Conservation (phyloP, 2,888 invertebrate genomes). For the Cephus pulcher region DNA sequence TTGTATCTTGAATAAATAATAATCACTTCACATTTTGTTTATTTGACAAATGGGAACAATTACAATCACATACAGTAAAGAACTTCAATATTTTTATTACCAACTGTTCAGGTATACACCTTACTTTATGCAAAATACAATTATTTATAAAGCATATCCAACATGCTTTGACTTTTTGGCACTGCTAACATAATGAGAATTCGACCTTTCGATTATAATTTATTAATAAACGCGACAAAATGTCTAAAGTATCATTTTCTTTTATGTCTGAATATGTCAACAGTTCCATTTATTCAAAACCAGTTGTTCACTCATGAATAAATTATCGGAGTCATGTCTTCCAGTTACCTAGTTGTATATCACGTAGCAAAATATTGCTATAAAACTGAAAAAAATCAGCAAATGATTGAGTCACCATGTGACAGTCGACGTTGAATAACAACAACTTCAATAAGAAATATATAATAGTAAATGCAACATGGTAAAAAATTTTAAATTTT, state of each 20-base stretch:
- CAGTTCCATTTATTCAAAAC: not conserved
- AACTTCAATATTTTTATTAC: not conserved
- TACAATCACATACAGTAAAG: not conserved
- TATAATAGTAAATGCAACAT: conserved; percentile 14
- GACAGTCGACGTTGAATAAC: conserved; percentile 2
- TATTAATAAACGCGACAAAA: not conserved
- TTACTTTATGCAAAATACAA: not conserved
- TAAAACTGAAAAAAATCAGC: conserved; percentile 8
- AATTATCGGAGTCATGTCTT: not conserved
- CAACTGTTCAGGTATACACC: not conserved
- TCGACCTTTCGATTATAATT: not conserved
- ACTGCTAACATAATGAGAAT: not conserved
- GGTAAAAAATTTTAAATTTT: not conserved
- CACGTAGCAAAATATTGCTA: conserved; percentile 25
- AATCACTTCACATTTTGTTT: not conserved
- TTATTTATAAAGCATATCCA: not conserved
- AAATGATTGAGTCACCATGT: not conserved
- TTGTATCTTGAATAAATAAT: conserved; percentile 28
- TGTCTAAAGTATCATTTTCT: not conserved
- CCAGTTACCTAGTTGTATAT: conserved; percentile 3
- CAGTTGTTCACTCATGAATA: not conserved
- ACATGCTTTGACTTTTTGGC: not conserved
- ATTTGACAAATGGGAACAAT: not conserved
- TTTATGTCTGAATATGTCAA: not conserved
- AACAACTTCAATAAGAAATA: conserved; percentile 12